These are phyloP conservation scores for Ooceraea biroi DNA, from an alignment of 1,140 invertebrate genomes.

Conservation along the genomic window DNA sequence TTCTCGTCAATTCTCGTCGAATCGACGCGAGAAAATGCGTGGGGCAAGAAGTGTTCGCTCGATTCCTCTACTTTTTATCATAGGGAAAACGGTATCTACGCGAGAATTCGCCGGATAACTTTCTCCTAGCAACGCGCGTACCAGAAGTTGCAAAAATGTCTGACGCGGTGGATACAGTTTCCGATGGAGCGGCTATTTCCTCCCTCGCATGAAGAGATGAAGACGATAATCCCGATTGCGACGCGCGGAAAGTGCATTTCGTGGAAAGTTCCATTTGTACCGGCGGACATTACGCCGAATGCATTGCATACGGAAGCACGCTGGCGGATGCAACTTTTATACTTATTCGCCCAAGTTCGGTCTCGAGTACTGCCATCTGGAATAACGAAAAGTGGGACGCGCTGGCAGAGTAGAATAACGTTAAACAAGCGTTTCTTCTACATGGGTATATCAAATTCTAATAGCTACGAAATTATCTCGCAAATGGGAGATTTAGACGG, in stretches of 20 bases:
- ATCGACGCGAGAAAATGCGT: background rate
- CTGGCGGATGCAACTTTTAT: conserved; percentile 72
- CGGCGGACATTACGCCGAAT: conserved; percentile 70
- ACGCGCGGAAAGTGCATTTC: conserved; percentile 55
- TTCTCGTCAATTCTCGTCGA: conserved; percentile 9
- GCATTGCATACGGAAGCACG: conserved; percentile 63
- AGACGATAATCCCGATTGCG: conserved; percentile 63
- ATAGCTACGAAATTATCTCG: conserved; percentile 49
- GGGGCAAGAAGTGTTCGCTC: background rate
- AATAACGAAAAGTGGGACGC: conserved; percentile 51
- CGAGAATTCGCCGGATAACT: conserved; percentile 1
- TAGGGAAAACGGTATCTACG: conserved; percentile 5
- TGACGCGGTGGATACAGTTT: conserved; percentile 54
- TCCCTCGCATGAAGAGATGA: conserved; percentile 59
- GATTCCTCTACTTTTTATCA: conserved; percentile 11
- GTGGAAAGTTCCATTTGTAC: conserved; percentile 69
- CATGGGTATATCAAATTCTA: conserved; percentile 49
- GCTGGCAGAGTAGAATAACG: conserved; percentile 29
- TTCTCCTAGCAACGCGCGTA: background rate
- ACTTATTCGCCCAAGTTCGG: conserved; percentile 46
- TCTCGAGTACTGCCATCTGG: conserved; percentile 4
- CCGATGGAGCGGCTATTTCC: conserved; percentile 58
- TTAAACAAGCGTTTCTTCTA: conserved; percentile 38
- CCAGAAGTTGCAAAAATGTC: conserved; percentile 70
- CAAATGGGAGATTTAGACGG: conserved; percentile 4